Evolutionary conservation across 2,888 invertebrate species (phyloP).

Genomic region (Hemaris fuciformis): DNA sequence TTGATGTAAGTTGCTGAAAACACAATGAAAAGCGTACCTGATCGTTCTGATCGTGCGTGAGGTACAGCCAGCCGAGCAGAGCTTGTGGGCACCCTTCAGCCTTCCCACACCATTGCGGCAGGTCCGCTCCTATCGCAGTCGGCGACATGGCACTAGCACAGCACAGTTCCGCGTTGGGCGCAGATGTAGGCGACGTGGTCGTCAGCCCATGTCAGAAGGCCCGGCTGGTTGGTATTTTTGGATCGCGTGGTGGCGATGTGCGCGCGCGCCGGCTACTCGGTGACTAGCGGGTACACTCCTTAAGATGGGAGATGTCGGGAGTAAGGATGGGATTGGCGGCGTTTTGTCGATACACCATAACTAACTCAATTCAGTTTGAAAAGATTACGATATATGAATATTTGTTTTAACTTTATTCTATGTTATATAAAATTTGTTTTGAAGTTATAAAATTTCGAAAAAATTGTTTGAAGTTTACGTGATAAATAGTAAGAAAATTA

Average conservation of each 20-base stretch:
- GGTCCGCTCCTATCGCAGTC: slow-evolving; percentile 66
- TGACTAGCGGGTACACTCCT: slow-evolving; percentile 69
- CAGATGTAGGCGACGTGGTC: too few species aligned
- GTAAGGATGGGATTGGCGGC: slow-evolving; percentile 43
- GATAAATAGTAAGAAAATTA: too few species aligned
- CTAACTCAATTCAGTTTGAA: background rate
- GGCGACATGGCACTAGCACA: slow-evolving; percentile 56
- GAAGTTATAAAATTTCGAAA: too few species aligned
- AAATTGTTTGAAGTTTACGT: too few species aligned
- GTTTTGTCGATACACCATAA: slow-evolving; percentile 28
- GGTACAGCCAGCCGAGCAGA: slow-evolving; percentile 70
- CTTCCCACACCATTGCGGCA: slow-evolving; percentile 73
- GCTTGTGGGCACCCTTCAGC: slow-evolving; percentile 65
- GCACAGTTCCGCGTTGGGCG: slow-evolving; percentile 12
- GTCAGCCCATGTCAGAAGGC: slow-evolving; percentile 51
- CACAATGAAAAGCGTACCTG: slow-evolving; percentile 60
- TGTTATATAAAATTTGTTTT: too few species aligned
- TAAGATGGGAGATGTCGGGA: slow-evolving; percentile 69
- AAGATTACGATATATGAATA: too few species aligned
- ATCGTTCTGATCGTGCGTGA: slow-evolving; percentile 71
- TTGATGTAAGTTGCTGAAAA: too few species aligned
- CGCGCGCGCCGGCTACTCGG: slow-evolving; percentile 68
- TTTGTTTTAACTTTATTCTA: background rate
- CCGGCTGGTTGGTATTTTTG: slow-evolving; percentile 71
- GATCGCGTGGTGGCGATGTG: slow-evolving; percentile 53